Conservation (phyloP, 2,888 invertebrate genomes). For the Agrotis clavis region DNA sequence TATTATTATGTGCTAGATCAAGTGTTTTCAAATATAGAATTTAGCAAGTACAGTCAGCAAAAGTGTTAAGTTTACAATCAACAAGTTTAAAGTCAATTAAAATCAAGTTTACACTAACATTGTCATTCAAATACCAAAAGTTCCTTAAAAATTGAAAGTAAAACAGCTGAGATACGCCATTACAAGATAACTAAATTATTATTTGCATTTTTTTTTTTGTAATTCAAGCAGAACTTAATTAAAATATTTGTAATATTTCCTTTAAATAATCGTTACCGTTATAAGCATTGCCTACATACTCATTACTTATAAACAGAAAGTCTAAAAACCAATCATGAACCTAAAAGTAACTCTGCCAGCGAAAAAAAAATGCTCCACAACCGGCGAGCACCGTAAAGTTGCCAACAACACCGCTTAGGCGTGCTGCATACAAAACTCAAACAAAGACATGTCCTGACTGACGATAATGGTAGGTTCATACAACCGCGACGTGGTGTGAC, state of each 20-base stretch:
- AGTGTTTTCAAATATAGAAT: no score
- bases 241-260: no score
- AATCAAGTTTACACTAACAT: no score
- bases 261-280: no score
- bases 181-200: not conserved
- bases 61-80: no score
- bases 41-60: no score
- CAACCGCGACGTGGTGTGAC: not conserved
- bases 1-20: no score
- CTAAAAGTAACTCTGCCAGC: slow-evolving; percentile 8
- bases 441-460: slow-evolving; percentile 31
- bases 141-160: not conserved
- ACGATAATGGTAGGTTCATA: not conserved
- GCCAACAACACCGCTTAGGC: slow-evolving; percentile 43
- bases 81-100: no score
- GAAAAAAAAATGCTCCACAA: slow-evolving; percentile 17
- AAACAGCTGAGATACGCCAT: not conserved
- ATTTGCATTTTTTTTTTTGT: not conserved
- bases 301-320: not conserved
- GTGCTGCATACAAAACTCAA: slow-evolving; percentile 51
- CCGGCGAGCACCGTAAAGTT: slow-evolving; percentile 27
- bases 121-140: not conserved
- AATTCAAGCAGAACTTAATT: no score
- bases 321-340: slow-evolving; percentile 29
- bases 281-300: no score